These are phyloP conservation scores for Nycticorax nycticorax DNA, from an alignment of 2,113 vertebrate genomes.

Conservation along the genomic window DNA sequence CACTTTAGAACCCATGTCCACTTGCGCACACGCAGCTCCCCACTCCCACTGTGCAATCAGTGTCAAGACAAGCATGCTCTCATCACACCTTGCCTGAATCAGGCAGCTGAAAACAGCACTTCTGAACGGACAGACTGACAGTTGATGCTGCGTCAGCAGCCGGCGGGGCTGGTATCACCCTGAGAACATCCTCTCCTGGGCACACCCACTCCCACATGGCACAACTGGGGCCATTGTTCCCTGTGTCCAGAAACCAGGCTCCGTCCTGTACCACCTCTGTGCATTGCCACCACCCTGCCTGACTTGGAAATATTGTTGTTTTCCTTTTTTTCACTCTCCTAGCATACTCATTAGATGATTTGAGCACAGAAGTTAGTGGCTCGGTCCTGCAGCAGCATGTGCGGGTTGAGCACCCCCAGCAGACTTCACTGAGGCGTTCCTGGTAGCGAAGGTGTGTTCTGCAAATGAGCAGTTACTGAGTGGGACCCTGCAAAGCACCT, in stretches of 20 bases:
- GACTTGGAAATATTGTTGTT: background rate
- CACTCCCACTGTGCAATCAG: background rate
- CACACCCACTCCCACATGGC: background rate
- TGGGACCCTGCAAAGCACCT: background rate
- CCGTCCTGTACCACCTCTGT: background rate
- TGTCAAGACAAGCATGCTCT: background rate
- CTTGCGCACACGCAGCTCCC: background rate
- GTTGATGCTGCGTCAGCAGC: background rate
- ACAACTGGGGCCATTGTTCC: background rate
- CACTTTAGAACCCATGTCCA: background rate
- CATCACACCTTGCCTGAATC: background rate
- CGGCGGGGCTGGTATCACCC: background rate
- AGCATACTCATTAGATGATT: background rate
- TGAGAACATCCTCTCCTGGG: slow-evolving; percentile 18
- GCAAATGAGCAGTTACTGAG: background rate
- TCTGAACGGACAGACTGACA: background rate
- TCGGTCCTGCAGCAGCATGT: background rate
- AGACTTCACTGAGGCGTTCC: background rate
- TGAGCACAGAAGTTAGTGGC: background rate
- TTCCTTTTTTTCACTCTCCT: background rate
- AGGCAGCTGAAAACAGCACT: background rate
- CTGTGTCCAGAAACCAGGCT: background rate
- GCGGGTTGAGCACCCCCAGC: background rate
- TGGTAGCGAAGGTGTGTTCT: background rate
- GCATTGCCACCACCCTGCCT: background rate